Percentiles rank a stretch among this genome's conserved stretches.
Evolutionary conservation across 2,888 invertebrate species (phyloP).

Genomic region (Cinara cedri): DNA sequence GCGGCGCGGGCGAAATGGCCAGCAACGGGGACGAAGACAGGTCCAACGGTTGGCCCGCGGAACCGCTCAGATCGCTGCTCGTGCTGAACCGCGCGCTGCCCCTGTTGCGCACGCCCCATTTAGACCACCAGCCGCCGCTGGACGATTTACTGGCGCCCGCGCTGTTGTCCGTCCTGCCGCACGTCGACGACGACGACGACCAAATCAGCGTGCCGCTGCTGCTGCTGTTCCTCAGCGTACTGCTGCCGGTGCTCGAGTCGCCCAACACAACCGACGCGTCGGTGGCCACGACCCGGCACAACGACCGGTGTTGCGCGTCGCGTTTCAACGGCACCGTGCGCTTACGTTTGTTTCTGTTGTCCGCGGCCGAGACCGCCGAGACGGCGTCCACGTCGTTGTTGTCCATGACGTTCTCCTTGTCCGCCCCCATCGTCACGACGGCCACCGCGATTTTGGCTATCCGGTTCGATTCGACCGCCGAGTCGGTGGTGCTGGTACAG

Average conservation of each 20-base stretch:
- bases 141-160: conserved; percentile 30
- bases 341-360: conserved; percentile 56
- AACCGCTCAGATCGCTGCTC: neutral
- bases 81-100: conserved; percentile 15
- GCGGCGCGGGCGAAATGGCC: neutral
- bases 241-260: neutral
- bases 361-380: conserved; percentile 33
- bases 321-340: conserved; percentile 37
- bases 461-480: neutral
- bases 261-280: neutral
- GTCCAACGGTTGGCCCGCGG: conserved; percentile 29
- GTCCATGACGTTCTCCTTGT: conserved; percentile 27
- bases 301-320: neutral
- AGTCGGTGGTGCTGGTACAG: no score
- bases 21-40: conserved; percentile 35
- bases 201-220: neutral
- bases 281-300: neutral
- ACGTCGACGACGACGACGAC: conserved; percentile 22
- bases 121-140: conserved; percentile 33
- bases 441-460: no score
- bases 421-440: neutral
- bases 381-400: neutral
- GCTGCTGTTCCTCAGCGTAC: conserved; percentile 31
- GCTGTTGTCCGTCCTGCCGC: conserved; percentile 15
- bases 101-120: neutral